phyloP scores from a whole-genome alignment of 92 coral and sea anemone genomes.

The Epizoanthus rinbou region DNA sequence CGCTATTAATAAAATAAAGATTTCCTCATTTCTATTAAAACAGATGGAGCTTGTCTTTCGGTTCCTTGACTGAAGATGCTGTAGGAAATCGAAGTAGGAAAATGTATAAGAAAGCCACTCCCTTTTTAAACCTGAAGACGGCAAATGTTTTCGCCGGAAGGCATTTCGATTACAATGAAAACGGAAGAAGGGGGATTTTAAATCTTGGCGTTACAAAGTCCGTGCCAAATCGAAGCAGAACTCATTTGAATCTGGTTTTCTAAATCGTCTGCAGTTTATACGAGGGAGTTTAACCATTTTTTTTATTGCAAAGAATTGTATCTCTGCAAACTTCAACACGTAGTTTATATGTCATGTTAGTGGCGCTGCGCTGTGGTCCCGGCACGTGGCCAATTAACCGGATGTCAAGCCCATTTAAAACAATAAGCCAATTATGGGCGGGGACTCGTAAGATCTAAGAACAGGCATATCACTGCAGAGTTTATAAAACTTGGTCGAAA shows the following conservation, averaged over 20 bases:
- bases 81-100: conserved; percentile 21
- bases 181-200: conserved; percentile 21
- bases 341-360: background rate
- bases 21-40: background rate
- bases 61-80: conserved; percentile 14
- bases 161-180: conserved; percentile 14
- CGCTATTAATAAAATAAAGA: conserved; percentile 6
- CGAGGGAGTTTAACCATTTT: no score
- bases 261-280: background rate
- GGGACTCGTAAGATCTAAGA: conserved; percentile 25
- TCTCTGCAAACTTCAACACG: background rate
- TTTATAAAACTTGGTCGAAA: conserved; percentile 21
- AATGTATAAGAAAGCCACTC: conserved; percentile 8
- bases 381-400: conserved; percentile 48
- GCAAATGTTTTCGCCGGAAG: conserved; percentile 16
- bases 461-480: conserved; percentile 35
- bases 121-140: background rate
- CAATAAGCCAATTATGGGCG: conserved; percentile 48
- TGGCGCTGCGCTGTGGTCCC: conserved; percentile 23
- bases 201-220: background rate
- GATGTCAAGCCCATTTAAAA: conserved; percentile 48
- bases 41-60: background rate
- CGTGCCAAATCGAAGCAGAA: background rate
- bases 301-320: background rate
- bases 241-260: background rate